Base-by-base conservation (phyloP, 2,797 vertebrate species). In the Mormyrus proboscirostris region DNA sequence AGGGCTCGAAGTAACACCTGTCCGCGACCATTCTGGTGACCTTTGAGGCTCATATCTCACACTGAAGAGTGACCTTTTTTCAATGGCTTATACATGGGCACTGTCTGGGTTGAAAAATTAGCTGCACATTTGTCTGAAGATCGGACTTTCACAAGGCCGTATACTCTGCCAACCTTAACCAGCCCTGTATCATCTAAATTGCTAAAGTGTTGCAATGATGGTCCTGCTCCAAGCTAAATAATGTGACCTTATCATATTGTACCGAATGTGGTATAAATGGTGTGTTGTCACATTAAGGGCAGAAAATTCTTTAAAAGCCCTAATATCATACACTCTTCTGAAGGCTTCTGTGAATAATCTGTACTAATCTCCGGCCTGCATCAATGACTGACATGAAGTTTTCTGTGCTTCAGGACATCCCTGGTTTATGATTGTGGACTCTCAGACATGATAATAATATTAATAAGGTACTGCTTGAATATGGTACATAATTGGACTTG, bases 1-100 rank as follows among this genome's bases (percentile, higher is more conserved):
- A 87, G 53, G 19, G 16, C 33, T 4, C 0, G 29, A 59, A 44
- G 86, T 57, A 38, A 87, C 86, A 41, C 57, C 51, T 44, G 33
- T 38, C 53, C 86, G 5, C 1, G 33, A 59, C 53, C 86, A 9
- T 59, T 59, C 53, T 33, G 9, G 38, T 47, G 41, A 82, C 76
- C 76, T 47, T 82, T 87, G 53, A 59, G 29, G 53, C 29, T 41
- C 33, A 57, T 86, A 29, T 14, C 84, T 86, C 84, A 87, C 19
- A 87, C 14, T 59, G 22, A 87, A 87, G 29, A 59, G 29, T 41
- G 51, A 55, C 86, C 86, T 87, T 87, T 41, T 59, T 59, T 53
- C 44, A 51, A 51, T 44, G 33, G 82, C 86, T 57, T 38, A 44
- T n/a, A 57, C 51, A 57, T n/a, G 53, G 86, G 41, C 53, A 41